Evolutionary conservation across 1,140 invertebrate species (phyloP).

Genomic region (Anthonomus grandis): DNA sequence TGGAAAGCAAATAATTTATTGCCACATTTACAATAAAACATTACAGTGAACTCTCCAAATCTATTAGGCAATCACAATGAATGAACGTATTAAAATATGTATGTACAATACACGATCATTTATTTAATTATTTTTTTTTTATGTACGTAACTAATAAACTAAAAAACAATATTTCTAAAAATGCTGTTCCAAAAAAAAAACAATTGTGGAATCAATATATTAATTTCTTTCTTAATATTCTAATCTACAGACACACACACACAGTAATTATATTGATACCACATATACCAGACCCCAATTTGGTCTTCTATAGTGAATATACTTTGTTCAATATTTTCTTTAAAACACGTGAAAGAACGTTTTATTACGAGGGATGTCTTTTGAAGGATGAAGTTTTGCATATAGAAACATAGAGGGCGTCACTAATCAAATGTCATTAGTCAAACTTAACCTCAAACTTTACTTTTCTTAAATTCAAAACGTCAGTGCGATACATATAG

Average conservation of each 20-base stretch:
- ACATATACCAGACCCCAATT: too few species aligned
- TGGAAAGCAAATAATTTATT: conserved; percentile 49
- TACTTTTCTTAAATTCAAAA: too few species aligned
- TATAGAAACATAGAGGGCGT: too few species aligned
- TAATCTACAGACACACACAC: background rate
- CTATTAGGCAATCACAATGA: conserved; percentile 33
- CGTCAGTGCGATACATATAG: too few species aligned
- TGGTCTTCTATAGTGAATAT: too few species aligned
- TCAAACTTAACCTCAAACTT: too few species aligned
- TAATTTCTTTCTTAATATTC: conserved; percentile 4
- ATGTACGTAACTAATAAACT: background rate
- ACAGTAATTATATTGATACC: conserved; percentile 11
- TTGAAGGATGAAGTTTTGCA: too few species aligned
- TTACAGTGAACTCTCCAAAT: conserved; percentile 35
- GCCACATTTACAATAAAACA: conserved; percentile 43
- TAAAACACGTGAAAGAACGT: too few species aligned
- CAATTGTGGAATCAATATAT: conserved; percentile 16
- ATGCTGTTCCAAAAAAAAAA: conserved; percentile 43
- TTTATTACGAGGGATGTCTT: too few species aligned
- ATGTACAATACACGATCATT: conserved; percentile 27
- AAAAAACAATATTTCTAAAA: conserved; percentile 38
- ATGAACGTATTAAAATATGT: conserved; percentile 19
- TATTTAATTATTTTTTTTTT: conserved; percentile 9
- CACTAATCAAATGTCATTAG: too few species aligned
- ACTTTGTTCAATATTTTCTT: too few species aligned